Conservation (phyloP, 1,140 invertebrate species). For the Philopotamus ludificatus region DNA sequence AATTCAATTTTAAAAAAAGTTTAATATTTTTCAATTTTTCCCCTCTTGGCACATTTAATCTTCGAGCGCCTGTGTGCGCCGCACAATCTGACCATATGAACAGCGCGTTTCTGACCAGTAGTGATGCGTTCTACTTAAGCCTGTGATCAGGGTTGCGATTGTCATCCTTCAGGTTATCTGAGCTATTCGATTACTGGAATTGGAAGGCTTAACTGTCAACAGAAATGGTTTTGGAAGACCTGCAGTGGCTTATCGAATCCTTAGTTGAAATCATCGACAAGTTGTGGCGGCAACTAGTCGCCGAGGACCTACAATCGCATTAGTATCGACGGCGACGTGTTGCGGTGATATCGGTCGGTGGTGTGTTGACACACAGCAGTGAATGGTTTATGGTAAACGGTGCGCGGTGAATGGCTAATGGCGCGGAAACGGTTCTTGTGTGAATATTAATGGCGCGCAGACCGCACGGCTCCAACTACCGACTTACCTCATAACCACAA, state of each 20-base stretch:
- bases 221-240: background rate
- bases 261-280: background rate
- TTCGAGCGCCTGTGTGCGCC: too few relatives aligned
- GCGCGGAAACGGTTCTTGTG: constrained; percentile 33
- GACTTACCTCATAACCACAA: constrained; percentile 13
- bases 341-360: constrained; percentile 25
- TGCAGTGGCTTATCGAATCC: too few relatives aligned
- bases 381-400: constrained; percentile 34
- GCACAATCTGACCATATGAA: too few relatives aligned
- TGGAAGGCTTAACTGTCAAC: too few relatives aligned
- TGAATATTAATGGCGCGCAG: constrained; percentile 39
- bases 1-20: too few relatives aligned
- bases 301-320: background rate
- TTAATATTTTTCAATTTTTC: too few relatives aligned
- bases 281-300: background rate
- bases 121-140: too few relatives aligned
- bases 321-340: constrained; percentile 2
- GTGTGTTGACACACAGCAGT: constrained; percentile 26
- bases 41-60: too few relatives aligned
- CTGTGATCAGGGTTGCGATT: too few relatives aligned
- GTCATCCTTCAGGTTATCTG: too few relatives aligned
- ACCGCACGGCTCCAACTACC: constrained; percentile 14
- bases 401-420: constrained; percentile 31
- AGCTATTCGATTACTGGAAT: too few relatives aligned
- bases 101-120: too few relatives aligned